These are phyloP conservation scores for Sturmia bella DNA, from an alignment of 2,888 invertebrate species.

Conservation along the genomic window DNA sequence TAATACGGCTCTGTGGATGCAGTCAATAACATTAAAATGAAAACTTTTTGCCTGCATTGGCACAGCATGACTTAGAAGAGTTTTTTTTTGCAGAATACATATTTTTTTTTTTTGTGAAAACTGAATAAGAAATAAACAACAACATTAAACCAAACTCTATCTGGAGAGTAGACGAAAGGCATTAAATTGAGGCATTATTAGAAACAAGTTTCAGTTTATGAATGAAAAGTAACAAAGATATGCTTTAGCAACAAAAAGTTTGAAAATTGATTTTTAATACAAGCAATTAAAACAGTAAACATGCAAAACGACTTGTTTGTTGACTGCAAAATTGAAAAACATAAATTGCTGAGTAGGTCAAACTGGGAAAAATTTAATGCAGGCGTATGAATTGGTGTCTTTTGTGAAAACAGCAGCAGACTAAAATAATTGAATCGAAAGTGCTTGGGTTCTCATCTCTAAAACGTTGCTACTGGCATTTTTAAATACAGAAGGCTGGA, in stretches of 20 bases:
- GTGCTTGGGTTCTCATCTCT: no score
- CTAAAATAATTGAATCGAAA: no score
- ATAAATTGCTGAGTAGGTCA: no score
- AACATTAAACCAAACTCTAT: conserved; percentile 5
- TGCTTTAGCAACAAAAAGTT: neutral
- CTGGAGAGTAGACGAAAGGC: neutral
- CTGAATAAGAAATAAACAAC: conserved; percentile 28
- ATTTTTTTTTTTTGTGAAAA: neutral
- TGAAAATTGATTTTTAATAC: neutral
- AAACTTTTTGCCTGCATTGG: conserved; percentile 25
- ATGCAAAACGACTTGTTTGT: neutral
- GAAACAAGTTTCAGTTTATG: no score
- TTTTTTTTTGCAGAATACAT: neutral
- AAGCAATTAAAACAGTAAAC: neutral
- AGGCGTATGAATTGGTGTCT: no score
- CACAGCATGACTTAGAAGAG: neutral
- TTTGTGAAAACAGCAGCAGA: no score
- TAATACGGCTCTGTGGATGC: conserved; percentile 17
- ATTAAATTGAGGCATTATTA: neutral
- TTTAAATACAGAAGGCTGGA: no score
- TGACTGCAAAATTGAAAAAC: neutral
- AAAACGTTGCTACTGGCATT: no score
- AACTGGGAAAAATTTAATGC: no score
- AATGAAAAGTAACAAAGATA: no score
- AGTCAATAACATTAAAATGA: conserved; percentile 8